Evolutionary conservation across 2,113 vertebrate species (phyloP).

Genomic region (Gavialis gangeticus): DNA sequence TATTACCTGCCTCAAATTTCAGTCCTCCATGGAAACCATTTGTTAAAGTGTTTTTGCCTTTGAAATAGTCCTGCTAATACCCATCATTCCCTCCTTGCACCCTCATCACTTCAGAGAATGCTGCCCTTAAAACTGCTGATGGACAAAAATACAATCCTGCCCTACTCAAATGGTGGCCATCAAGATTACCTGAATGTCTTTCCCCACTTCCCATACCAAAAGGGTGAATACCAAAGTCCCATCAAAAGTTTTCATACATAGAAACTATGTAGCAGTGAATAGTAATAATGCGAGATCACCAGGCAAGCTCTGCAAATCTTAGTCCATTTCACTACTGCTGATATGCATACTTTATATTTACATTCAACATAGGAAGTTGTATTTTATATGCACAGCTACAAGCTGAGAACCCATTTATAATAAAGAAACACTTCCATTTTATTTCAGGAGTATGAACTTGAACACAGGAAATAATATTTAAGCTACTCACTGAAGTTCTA

Average conservation of each 20-base stretch:
- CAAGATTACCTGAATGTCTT: neutral
- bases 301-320: neutral
- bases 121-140: neutral
- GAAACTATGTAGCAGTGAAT: neutral
- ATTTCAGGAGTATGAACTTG: neutral
- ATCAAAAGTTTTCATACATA: neutral
- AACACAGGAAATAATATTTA: neutral
- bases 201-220: neutral
- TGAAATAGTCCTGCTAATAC: neutral
- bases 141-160: neutral
- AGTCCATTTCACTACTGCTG: neutral
- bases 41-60: neutral
- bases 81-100: neutral
- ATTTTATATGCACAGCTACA: too few species aligned
- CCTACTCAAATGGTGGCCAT: neutral
- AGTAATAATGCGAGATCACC: neutral
- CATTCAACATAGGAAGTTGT: too few species aligned
- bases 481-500: slow-evolving; percentile 80
- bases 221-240: neutral
- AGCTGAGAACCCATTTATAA: too few species aligned
- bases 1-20: neutral
- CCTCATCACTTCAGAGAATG: neutral
- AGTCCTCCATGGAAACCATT: neutral
- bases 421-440: too few species aligned
- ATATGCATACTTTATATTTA: neutral